A percentile compares a stretch with the other conserved stretches of the same genome.
These are phyloP conservation scores for Aleiodes alternator DNA, from an alignment of 2,888 invertebrate genomes.

Conservation along the genomic window DNA sequence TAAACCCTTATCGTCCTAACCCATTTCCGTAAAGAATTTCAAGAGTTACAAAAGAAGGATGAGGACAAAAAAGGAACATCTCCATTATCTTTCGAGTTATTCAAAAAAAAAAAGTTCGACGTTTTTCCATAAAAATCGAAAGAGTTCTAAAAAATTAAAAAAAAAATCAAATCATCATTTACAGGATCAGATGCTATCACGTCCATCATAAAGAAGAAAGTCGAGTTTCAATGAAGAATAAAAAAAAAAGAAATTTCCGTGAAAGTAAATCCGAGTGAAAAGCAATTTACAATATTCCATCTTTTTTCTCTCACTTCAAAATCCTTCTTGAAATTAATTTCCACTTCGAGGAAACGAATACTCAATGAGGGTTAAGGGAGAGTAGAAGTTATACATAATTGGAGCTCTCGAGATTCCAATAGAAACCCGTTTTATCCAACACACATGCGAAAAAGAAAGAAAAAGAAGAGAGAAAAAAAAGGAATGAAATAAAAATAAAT, in stretches of 20 bases:
- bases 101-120: no score
- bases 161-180: background rate
- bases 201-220: conserved; percentile 8
- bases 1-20: no score
- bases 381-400: conserved; percentile 44
- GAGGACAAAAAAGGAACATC: no score
- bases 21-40: no score
- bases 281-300: conserved; percentile 13
- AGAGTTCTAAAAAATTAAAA: conserved; percentile 39
- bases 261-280: conserved; percentile 5
- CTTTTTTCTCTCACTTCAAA: background rate
- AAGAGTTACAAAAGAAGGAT: no score
- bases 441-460: background rate
- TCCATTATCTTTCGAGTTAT: background rate
- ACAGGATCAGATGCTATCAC: background rate
- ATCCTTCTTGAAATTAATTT: conserved; percentile 3
- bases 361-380: conserved; percentile 29
- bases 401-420: conserved; percentile 41
- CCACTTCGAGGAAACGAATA: conserved; percentile 21
- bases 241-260: background rate
- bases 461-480: no score
- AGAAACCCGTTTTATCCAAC: conserved; percentile 43
- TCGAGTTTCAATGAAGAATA: background rate
- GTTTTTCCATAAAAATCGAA: background rate
- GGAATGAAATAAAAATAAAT: no score